These are phyloP conservation scores for Orthonevra nobilis DNA, from an alignment of 2,888 invertebrate genomes.

Conservation along the genomic window DNA sequence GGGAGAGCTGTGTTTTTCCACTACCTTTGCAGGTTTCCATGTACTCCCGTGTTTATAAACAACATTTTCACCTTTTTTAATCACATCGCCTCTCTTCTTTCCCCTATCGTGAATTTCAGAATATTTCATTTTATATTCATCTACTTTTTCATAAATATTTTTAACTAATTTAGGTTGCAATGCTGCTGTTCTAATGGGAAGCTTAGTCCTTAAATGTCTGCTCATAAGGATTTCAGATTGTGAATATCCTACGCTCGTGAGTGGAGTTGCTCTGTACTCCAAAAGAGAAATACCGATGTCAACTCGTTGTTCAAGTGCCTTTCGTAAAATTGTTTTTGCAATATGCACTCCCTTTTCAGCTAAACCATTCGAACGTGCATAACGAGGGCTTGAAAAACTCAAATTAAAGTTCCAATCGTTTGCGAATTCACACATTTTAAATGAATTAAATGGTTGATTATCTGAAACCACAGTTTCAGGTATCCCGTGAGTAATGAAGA, in stretches of 20 bases:
- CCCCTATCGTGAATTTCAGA: too few relatives aligned
- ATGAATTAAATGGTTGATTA: conserved; percentile 45
- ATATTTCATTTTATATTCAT: too few relatives aligned
- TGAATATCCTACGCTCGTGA: neutral
- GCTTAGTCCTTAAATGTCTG: neutral
- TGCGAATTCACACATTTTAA: neutral
- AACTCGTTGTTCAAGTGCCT: neutral
- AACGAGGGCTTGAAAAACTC: neutral
- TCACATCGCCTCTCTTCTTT: too few relatives aligned
- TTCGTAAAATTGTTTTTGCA: neutral
- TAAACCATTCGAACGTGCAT: conserved; percentile 2
- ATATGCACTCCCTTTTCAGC: neutral
- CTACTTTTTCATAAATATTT: too few relatives aligned
- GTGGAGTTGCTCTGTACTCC: neutral
- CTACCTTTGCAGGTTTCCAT: neutral
- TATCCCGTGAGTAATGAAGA: conserved; percentile 12
- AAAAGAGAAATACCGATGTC: neutral
- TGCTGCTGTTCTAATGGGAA: too few relatives aligned
- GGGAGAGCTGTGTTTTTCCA: neutral
- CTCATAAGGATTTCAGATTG: neutral
- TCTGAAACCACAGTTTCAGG: conserved; percentile 27
- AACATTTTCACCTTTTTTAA: too few relatives aligned
- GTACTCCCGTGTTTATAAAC: neutral
- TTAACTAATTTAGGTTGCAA: too few relatives aligned
- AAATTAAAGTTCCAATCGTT: neutral